Evolutionary conservation across 2,113 vertebrate species (phyloP), one percentile per base, ranked within the genome.

Genomic region (Reinhardtius hippoglossoides): DNA sequence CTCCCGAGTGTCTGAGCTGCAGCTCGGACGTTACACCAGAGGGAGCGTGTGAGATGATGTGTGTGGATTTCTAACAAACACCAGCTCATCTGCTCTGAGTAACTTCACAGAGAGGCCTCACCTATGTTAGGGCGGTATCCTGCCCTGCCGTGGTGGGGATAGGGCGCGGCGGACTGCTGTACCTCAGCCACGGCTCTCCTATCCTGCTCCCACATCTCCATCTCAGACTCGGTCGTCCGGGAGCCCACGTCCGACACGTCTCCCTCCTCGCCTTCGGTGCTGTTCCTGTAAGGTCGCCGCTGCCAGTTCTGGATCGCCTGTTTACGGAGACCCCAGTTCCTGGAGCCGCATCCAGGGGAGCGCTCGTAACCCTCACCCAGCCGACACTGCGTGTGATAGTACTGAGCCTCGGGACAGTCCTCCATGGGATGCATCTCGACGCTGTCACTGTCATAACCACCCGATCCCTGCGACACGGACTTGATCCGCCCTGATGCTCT

Each of bases 251-350:
- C 98, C 0, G 98, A 99, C 66, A 98, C 89, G 1, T 99, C 98
- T 0, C 97, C 98, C 73, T 99, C 98, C 81, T 99, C 97, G 0
- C 97, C 98, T 72, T 99, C 98, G 0, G 96, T 98, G 95, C 98
- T 99, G 95, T 98, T 97, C 74, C 96, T 94, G 87, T 98, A 97
- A 0, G 98, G 98, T 69, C 97, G 93, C 35, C 97, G 96, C 88
- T 99, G 97, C 97, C 97, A 99, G 93, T 99, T 99, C 80, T 99
- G 97, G 87, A 99, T 98, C 65, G 98, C 98, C 88, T 98, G 98
- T 35, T 98, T 95, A 16, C 97, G 95, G 26, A 99, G 95, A 23
- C 96, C 97, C 57, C 97, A 97, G 83, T 95, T 96, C 16, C 96
- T 95, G 0, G 92, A 94, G 8, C 92, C 83, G 3, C 89, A 92